Evolutionary conservation across 2,797 vertebrate species (phyloP), one percentile per base, ranked within the genome.

Genomic region (Fringilla coelebs): DNA sequence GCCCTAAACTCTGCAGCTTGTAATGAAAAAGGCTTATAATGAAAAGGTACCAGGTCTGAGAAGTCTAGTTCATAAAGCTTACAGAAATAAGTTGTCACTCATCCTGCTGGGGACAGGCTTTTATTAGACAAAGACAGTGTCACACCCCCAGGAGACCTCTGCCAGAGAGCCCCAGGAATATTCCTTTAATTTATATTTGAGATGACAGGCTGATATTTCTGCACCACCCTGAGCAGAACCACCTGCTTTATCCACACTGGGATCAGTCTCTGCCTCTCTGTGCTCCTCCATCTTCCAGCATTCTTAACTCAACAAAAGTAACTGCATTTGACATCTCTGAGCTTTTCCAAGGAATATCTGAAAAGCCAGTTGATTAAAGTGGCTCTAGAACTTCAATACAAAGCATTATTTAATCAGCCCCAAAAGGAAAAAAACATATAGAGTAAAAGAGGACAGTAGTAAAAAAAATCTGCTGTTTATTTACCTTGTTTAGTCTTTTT

Each of bases 181-280:
- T 20, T 89, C 14, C 38, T 81, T 36, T 91, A 91, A 94, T 91
- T 95, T 94, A 11, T 88, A 86, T 91, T 55, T 94, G 86, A 85
- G 65, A 68, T 88, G 72, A 92, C 84, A 93, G 66, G 34, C 54
- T 85, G 82, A 43, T 48, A 92, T 90, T 96, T 93, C 84, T 92
- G 52, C 40, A 54, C 31, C 58, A 74, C 41, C 13, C 41, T 9
- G 38, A 88, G 87, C 58, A 92, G 67, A 88, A 52, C 34, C 88
- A 94, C 88, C 55, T 85, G 80, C 52, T 61, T 77, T 72, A 90
- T 24, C 45, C 65, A 86, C 13, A 0, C 0, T 57, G 61, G 74
- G 52, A 93, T 79, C 82, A 92, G 79, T 13, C 72, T 22, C 20
- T 43, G 31, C 41, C 34, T 82, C 88, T 63, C 77, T 65, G 34